phyloP scores from a whole-genome alignment of 2,113 vertebrate species.

The Trinectes maculatus region DNA sequence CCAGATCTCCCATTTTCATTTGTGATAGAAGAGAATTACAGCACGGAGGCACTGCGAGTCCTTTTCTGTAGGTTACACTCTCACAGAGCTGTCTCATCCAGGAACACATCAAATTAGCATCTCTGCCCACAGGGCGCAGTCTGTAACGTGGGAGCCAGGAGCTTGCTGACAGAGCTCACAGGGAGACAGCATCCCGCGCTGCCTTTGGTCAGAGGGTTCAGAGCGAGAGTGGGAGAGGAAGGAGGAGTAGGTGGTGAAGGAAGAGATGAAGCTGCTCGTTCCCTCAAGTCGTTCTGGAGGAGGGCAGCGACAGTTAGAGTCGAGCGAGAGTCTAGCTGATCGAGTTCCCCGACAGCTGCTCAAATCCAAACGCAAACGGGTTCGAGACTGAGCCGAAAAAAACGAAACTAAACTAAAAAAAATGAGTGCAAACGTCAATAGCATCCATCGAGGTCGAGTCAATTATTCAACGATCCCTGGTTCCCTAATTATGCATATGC shows the following conservation, averaged over 20 bases:
- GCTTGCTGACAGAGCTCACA: constrained; percentile 70
- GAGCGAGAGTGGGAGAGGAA: constrained; percentile 38
- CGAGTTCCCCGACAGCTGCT: constrained; percentile 18
- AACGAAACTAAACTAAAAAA: too few species aligned
- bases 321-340: constrained; percentile 32
- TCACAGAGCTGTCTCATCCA: constrained; percentile 68
- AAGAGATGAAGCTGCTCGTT: constrained; percentile 24
- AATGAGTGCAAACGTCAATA: constrained; percentile 4
- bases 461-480: constrained; percentile 29
- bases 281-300: constrained; percentile 33
- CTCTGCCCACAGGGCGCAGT: constrained; percentile 67
- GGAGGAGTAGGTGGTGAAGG: constrained; percentile 41
- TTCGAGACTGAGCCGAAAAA: background rate
- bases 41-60: constrained; percentile 54
- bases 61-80: constrained; percentile 60
- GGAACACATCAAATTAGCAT: constrained; percentile 75
- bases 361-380: constrained; percentile 13
- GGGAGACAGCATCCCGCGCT: constrained; percentile 40
- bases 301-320: constrained; percentile 43
- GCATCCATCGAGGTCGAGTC: constrained; percentile 26
- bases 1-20: constrained; percentile 55
- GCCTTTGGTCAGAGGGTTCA: constrained; percentile 58
- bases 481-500: constrained; percentile 34
- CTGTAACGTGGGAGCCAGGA: constrained; percentile 65
- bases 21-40: constrained; percentile 55